phyloP scores from a whole-genome alignment of 2,797 vertebrate genomes.

The Muscicapa striata region DNA sequence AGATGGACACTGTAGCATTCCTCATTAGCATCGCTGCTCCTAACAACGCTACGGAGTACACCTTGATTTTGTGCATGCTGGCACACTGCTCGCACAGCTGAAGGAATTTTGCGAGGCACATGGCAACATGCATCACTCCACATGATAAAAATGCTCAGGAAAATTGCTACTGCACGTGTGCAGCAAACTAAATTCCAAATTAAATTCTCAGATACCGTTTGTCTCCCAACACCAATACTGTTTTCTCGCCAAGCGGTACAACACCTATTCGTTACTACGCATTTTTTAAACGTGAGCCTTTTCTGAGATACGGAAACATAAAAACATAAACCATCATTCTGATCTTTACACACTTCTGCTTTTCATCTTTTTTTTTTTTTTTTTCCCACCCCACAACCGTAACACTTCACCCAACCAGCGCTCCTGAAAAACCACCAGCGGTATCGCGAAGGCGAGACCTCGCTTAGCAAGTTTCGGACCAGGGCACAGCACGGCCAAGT shows the following conservation, averaged over 20 bases:
- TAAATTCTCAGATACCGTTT: neutral
- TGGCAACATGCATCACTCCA: slow-evolving; percentile 27
- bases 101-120: slow-evolving; percentile 39
- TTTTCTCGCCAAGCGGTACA: neutral
- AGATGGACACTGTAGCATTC: neutral
- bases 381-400: neutral
- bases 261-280: fast-evolving
- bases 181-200: neutral
- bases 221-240: neutral
- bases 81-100: neutral
- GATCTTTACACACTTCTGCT: neutral
- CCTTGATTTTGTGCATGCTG: neutral
- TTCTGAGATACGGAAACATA: neutral
- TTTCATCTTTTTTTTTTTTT: neutral
- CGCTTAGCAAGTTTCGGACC: slow-evolving; percentile 65
- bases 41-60: neutral
- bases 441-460: neutral
- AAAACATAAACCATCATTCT: neutral
- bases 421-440: neutral
- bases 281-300: neutral
- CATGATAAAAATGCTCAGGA: slow-evolving; percentile 31
- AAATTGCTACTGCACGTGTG: slow-evolving; percentile 25
- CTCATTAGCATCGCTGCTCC: neutral
- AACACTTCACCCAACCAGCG: neutral
- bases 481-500: slow-evolving; percentile 47